These are phyloP conservation scores for Peromyscus polionotus DNA, from an alignment of 2,113 vertebrate species.

Conservation along the genomic window DNA sequence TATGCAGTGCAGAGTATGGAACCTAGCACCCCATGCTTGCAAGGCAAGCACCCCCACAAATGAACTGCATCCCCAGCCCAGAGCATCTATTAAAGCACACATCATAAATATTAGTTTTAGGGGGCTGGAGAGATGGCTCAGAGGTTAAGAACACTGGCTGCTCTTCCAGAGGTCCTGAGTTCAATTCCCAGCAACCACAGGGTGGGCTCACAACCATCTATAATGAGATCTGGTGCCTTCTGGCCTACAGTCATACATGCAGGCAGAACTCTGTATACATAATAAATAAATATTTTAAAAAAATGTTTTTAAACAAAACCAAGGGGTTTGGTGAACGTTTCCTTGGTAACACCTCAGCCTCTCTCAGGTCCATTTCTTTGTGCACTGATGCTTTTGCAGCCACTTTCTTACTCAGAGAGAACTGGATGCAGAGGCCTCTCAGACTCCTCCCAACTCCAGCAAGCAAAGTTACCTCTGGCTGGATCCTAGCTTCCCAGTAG, in stretches of 20 bases:
- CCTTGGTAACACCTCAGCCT: not conserved
- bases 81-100: conserved; percentile 73
- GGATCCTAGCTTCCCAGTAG: not conserved
- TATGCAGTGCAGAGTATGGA: not conserved
- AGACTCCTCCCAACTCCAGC: conserved; percentile 4
- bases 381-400: not conserved
- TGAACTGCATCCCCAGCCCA: not conserved
- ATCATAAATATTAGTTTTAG: conserved; percentile 8
- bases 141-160: no score
- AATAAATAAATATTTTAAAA: no score
- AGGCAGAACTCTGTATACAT: no score
- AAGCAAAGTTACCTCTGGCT: not conserved
- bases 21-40: not conserved
- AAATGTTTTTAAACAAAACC: conserved; percentile 58
- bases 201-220: no score
- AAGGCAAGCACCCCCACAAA: not conserved
- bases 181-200: no score
- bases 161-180: no score
- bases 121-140: no score
- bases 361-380: not conserved
- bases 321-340: not conserved
- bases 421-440: not conserved
- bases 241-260: no score
- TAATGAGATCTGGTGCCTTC: no score
- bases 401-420: not conserved